Conservation (phyloP, 2,888 invertebrate species). For the Ditula angustiorana region DNA sequence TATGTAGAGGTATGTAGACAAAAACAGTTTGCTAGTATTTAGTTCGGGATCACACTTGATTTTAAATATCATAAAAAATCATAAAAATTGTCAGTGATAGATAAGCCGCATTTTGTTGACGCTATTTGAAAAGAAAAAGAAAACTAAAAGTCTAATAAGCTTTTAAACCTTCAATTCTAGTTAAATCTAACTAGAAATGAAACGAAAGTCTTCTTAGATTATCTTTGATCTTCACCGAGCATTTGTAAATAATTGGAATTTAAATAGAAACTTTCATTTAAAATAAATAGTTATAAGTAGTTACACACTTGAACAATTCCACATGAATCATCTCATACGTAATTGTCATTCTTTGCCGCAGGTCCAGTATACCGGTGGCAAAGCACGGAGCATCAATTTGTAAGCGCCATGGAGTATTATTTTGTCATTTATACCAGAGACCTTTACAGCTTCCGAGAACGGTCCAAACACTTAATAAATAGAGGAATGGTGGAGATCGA, state of each 20-base stretch:
- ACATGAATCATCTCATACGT: constrained; percentile 15
- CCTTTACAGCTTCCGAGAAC: constrained; percentile 56
- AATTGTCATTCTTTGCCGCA: constrained; percentile 23
- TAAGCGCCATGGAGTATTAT: constrained; percentile 75
- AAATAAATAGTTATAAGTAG: not conserved
- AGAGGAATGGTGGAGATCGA: constrained; percentile 34
- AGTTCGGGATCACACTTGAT: too few relatives aligned
- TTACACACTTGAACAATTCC: too few relatives aligned
- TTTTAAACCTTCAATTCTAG: too few relatives aligned
- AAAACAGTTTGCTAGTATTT: too few relatives aligned
- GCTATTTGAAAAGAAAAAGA: too few relatives aligned
- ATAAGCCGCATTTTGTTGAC: too few relatives aligned
- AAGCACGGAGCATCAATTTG: constrained; percentile 74
- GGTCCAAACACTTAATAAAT: constrained; percentile 38
- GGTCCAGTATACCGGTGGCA: constrained; percentile 65
- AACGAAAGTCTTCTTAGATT: not conserved
- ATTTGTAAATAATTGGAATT: not conserved
- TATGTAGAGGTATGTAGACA: too few relatives aligned
- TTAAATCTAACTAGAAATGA: not conserved
- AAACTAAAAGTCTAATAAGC: too few relatives aligned
- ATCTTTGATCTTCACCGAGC: not conserved
- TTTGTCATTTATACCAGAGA: constrained; percentile 67
- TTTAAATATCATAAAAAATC: too few relatives aligned
- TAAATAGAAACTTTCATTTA: not conserved
- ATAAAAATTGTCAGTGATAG: too few relatives aligned